Evolutionary conservation across 2,888 invertebrate genomes (phyloP), one percentile per base, ranked within the genome.

Genomic region (Thera obeliscata): DNA sequence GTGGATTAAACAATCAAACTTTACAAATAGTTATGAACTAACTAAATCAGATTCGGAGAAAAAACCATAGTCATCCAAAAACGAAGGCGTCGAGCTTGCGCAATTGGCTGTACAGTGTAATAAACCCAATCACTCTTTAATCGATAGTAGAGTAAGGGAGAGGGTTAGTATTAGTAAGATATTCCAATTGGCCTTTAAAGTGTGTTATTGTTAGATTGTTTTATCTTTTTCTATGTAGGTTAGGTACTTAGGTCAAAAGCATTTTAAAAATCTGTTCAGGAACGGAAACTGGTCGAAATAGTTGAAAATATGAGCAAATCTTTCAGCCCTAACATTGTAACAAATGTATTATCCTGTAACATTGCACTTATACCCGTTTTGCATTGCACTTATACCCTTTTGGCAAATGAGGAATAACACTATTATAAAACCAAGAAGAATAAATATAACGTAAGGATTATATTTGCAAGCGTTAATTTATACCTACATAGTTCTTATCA

Each of bases 401-500:
- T 8, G 5, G 22, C 7, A 56, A 56, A 22, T 46, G 33, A 22
- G 9, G 4, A 12, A 38, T 50, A 59, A 36, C 12, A 12, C 36
- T n/a, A 50, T 49, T 54, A 35, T 35, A 3, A 22, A 35, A 3
- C 43, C 43, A 55, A 61, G 12, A 7, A 61, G 55, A 61, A 54
- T 48, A 2, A 6, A 33, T 46, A 43, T 5, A 43, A 72, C 78
- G 52, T 52, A 81, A 79, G 77, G 76, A 76, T 76, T 75, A 77
- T 74, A 77, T 74, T 72, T 75, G 75, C 75, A 76, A 73, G 76
- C 72, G 77, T 80, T 81, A 78, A 78, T 81, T 83, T 78, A 81
- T 81, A 56, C 36, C 41, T 43, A 73, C 74, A 73, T 75, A 70
- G 76, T 76, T 78, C 76, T 86, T 87, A 86, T 87, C 85, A 72